Base-by-base conservation (phyloP, 53 echinoderm and acorn worm genomes). In the Holothuria scabra region DNA sequence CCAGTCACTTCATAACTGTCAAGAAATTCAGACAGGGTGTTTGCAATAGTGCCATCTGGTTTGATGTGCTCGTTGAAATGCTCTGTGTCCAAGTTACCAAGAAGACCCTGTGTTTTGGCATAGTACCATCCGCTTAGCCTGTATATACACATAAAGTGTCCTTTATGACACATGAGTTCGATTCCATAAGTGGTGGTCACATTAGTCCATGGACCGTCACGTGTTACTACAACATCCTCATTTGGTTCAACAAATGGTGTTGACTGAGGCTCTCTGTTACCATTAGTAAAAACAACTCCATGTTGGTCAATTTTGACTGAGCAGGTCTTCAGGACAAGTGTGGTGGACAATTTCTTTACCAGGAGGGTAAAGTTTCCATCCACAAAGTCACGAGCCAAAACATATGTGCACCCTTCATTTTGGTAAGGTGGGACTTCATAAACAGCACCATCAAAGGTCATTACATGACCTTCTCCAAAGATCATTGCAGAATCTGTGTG, bases 91-190 rank as follows among this genome's bases (percentile, higher is more conserved):
- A 90, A 32, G 81, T 92, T 99, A 20, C 99, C 99, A 13, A 99
- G 85, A 63, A 99, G 91, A 59, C 99, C 99, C 23, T 90, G 99
- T 41, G 99, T 92, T 90, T 94, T 92, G 89, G 89, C 89, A 70
- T 92, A 92, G 88, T 99, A 99, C 99, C 99, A 99, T 30, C 89
- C 91, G 74, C 99, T 99, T n/a, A 94, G 86, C n/a, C 85, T 89
- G 87, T 94, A 66, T 46, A 87, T 79, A 82, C 99, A 99, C 35
- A 92, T 35, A 88, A 87, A 89, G 83, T 86, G 79, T 21, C 81
- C 74, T 9, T 84, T 52, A 52, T 99, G 89, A 83, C 99, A 99
- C 25, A 58, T 25, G 18, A 99, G 58, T 70, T 89, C 74, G 46
- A 94, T 87, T 33, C 99, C 99, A 37, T 94, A 87, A 48, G 83